A percentile compares a stretch with the other conserved stretches of the same genome.
These are phyloP conservation scores for Gryllus longicercus DNA, from an alignment of 2,888 invertebrate species.

Conservation along the genomic window DNA sequence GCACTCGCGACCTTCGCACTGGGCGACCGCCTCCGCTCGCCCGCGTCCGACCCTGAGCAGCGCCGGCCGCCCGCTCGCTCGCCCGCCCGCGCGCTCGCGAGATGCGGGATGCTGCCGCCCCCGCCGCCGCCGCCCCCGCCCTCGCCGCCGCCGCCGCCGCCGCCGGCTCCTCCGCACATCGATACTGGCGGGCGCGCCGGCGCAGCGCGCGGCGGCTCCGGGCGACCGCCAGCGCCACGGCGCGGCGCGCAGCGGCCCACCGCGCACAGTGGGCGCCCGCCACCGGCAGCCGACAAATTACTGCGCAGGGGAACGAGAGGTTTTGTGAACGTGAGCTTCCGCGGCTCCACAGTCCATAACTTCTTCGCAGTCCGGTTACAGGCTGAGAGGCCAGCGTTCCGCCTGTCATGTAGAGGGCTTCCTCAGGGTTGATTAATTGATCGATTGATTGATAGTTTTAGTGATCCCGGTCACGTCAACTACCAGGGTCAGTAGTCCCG, in stretches of 20 bases:
- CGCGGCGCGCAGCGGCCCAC: neutral
- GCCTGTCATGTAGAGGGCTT: too few relatives aligned
- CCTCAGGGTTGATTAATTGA: too few relatives aligned
- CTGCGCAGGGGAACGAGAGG: too few relatives aligned
- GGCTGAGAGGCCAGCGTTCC: too few relatives aligned
- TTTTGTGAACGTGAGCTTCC: too few relatives aligned
- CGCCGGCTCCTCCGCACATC: constrained; percentile 26
- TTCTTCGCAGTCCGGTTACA: too few relatives aligned
- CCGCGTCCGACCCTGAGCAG: neutral
- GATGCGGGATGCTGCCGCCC: constrained; percentile 6
- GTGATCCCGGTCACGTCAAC: too few relatives aligned
- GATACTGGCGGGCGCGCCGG: constrained; percentile 29
- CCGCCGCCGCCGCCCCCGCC: neutral
- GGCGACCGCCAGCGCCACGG: constrained; percentile 29
- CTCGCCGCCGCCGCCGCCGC: neutral
- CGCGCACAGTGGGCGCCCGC: too few relatives aligned
- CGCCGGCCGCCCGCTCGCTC: neutral
- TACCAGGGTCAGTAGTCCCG: too few relatives aligned
- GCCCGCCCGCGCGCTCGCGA: neutral
- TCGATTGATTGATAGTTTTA: too few relatives aligned
- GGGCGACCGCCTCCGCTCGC: neutral
- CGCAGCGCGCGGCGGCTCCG: constrained; percentile 24
- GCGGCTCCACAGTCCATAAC: too few relatives aligned
- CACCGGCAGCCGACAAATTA: rapidly evolving
- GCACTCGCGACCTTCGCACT: neutral